A percentile compares a stretch with the other conserved stretches of the same genome.
These are phyloP conservation scores for Drosophila mayaguana DNA, from an alignment of 2,888 invertebrate species.

Conservation along the genomic window DNA sequence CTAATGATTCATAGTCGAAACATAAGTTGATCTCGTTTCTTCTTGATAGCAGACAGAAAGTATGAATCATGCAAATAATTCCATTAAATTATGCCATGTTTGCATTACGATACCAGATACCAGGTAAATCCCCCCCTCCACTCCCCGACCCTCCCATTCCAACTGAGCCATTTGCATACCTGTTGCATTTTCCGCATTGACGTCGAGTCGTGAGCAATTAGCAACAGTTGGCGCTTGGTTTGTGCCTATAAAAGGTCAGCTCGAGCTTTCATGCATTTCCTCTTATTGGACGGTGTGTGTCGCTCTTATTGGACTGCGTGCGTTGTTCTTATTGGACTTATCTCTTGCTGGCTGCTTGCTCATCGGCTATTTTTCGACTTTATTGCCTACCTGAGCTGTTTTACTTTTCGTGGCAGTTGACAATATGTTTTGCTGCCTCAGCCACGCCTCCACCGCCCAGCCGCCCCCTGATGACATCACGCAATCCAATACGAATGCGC, in stretches of 20 bases:
- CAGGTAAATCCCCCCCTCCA: background rate
- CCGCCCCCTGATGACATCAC: slow-evolving; percentile 57
- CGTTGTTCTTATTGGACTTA: slow-evolving; percentile 33
- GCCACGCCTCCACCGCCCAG: background rate
- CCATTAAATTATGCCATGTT: slow-evolving; percentile 36
- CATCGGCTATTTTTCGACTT: slow-evolving; percentile 43
- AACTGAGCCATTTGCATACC: slow-evolving; percentile 48
- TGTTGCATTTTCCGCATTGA: slow-evolving; percentile 75
- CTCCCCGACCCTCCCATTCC: background rate
- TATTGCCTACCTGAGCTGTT: slow-evolving; percentile 41
- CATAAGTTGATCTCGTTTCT: slow-evolving; percentile 51
- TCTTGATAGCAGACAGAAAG: slow-evolving; percentile 14
- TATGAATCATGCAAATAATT: slow-evolving; percentile 58
- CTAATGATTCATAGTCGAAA: slow-evolving; percentile 34
- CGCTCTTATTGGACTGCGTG: slow-evolving; percentile 25
- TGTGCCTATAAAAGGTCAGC: slow-evolving; percentile 54
- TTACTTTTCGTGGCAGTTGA: slow-evolving; percentile 50
- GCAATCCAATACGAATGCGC: slow-evolving; percentile 23
- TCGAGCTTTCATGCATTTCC: slow-evolving; percentile 20
- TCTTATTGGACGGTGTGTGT: background rate
- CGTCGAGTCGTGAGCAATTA: slow-evolving; percentile 67
- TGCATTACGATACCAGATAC: slow-evolving; percentile 30
- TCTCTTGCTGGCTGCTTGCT: slow-evolving; percentile 27
- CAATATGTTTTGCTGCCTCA: slow-evolving; percentile 35
- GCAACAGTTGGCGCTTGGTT: slow-evolving; percentile 47